Conservation (phyloP, 2,113 vertebrate species). For the Bubo blakistoni region DNA sequence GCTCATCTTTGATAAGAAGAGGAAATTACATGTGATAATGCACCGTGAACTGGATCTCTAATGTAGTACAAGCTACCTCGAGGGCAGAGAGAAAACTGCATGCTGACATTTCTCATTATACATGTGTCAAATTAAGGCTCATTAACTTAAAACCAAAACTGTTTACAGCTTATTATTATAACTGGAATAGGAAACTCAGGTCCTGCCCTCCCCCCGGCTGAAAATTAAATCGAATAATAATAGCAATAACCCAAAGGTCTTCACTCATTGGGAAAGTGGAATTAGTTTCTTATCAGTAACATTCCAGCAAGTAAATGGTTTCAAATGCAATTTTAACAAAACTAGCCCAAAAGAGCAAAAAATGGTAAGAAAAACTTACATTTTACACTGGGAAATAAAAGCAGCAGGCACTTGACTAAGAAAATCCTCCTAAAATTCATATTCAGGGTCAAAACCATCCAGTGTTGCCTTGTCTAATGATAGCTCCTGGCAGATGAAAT, state of each 20-base stretch:
- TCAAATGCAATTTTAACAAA: background rate
- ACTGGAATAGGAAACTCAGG: conserved; percentile 1
- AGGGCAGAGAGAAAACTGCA: conserved; percentile 27
- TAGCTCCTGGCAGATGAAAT: background rate
- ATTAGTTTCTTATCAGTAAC: background rate
- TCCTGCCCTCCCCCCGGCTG: background rate
- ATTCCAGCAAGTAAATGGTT: background rate
- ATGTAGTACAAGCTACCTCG: background rate
- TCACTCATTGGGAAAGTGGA: background rate
- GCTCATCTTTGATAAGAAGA: conserved; percentile 34
- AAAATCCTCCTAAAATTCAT: conserved; percentile 52
- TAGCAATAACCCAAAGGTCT: background rate
- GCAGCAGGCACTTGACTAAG: conserved; percentile 38
- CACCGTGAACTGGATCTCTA: conserved; percentile 1
- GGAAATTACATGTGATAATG: conserved; percentile 9
- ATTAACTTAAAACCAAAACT: conserved; percentile 32
- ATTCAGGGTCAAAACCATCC: conserved; percentile 6
- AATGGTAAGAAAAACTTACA: conserved; percentile 27
- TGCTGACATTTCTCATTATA: conserved; percentile 29
- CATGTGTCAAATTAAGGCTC: conserved; percentile 45
- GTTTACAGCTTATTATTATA: conserved; percentile 33
- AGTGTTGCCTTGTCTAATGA: background rate
- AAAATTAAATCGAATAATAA: conserved; percentile 41
- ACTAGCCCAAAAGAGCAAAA: background rate
- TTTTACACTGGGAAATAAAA: conserved; percentile 44